These are phyloP conservation scores for Lepidurus couesii DNA, from an alignment of 1,140 invertebrate genomes.

Conservation along the genomic window DNA sequence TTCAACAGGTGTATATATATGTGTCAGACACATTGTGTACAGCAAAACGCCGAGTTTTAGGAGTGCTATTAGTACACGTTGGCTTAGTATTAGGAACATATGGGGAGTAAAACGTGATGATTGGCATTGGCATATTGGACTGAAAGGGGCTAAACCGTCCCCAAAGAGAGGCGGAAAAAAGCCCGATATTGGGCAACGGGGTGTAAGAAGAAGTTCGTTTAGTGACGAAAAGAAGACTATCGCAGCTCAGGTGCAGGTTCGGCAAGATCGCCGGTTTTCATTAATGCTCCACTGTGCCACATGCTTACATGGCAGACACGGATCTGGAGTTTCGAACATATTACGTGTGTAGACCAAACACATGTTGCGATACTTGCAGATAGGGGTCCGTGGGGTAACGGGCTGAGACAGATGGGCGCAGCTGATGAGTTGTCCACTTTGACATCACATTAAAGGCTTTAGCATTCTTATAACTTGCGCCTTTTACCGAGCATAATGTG, in stretches of 20 bases:
- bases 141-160: no score
- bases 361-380: constrained; percentile 18
- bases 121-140: no score
- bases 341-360: neutral
- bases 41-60: no score
- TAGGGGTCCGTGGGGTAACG: neutral
- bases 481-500: neutral
- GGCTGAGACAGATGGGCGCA: neutral
- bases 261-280: neutral
- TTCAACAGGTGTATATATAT: no score
- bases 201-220: neutral
- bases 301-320: neutral
- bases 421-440: constrained; percentile 14
- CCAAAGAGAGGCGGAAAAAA: no score
- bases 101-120: no score
- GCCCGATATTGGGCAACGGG: neutral
- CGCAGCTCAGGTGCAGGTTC: neutral
- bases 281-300: neutral
- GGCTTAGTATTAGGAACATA: no score
- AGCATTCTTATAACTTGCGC: neutral
- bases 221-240: neutral
- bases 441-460: neutral
- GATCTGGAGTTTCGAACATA: neutral
- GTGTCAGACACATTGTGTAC: no score
- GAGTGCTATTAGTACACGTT: no score